Evolutionary conservation across 2,113 vertebrate genomes (phyloP).

Genomic region (Periophthalmodon schlosseri): DNA sequence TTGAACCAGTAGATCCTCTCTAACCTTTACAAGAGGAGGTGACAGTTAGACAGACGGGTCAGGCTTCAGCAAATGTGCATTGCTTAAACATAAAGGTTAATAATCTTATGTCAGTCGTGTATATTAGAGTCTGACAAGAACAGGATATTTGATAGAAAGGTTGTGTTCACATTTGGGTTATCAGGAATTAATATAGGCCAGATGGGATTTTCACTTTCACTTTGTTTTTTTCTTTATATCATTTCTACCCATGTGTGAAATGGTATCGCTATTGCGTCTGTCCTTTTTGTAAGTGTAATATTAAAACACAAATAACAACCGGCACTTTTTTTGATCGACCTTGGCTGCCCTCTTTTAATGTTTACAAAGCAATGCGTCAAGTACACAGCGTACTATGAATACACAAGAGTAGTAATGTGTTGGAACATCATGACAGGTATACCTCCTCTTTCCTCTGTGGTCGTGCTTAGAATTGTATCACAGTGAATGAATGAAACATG

Average conservation of each 20-base stretch:
- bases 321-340: background rate
- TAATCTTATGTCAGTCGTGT: conserved; percentile 40
- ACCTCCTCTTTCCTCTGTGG: background rate
- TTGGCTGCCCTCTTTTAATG: background rate
- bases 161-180: conserved; percentile 16
- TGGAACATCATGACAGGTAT: conserved; percentile 5
- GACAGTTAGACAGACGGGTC: conserved; percentile 54
- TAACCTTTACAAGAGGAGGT: conserved; percentile 15
- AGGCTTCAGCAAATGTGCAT: conserved; percentile 33
- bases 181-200: conserved; percentile 16
- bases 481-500: conserved; percentile 5
- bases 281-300: conserved; percentile 3
- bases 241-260: conserved; percentile 3
- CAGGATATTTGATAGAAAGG: conserved; percentile 20
- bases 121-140: conserved; percentile 33
- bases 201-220: conserved; percentile 2
- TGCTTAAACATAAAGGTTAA: conserved; percentile 40
- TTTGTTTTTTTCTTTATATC: background rate
- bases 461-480: conserved; percentile 11
- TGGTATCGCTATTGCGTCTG: background rate
- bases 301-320: conserved; percentile 6
- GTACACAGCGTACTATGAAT: background rate
- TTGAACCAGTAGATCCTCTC: conserved; percentile 22
- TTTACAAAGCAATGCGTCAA: background rate
- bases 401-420: conserved; percentile 30